Conservation (phyloP, 2,888 invertebrate genomes). For the Lithodes maja region DNA sequence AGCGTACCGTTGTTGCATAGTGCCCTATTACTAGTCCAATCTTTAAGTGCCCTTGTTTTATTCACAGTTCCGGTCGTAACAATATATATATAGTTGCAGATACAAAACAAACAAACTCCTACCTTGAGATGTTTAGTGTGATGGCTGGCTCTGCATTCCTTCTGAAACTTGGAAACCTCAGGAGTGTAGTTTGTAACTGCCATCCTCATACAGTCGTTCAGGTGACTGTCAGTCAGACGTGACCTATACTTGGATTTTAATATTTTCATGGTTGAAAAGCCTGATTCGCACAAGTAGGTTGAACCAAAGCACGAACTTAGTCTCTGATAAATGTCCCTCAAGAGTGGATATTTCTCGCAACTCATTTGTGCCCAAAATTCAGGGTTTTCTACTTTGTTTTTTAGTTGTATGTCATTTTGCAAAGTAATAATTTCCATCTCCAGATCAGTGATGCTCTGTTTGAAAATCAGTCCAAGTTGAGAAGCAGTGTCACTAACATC, state of each 20-base stretch:
- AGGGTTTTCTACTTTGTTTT: background rate
- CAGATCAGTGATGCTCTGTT: too few species aligned
- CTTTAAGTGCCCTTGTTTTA: too few species aligned
- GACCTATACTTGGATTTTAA: slow-evolving; percentile 40
- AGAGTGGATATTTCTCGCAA: slow-evolving; percentile 19
- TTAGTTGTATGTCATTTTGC: slow-evolving; percentile 5
- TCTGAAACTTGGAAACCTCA: slow-evolving; percentile 37
- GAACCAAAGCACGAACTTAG: slow-evolving; percentile 37
- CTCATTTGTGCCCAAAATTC: slow-evolving; percentile 2
- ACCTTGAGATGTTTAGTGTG: slow-evolving; percentile 10
- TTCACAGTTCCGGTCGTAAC: too few species aligned
- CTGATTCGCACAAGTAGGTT: slow-evolving; percentile 25
- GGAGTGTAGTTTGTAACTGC: slow-evolving; percentile 42
- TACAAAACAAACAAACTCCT: too few species aligned
- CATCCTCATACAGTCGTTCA: slow-evolving; percentile 44
- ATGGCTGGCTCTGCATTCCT: slow-evolving; percentile 24
- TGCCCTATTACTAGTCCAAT: too few species aligned
- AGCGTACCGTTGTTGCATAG: too few species aligned
- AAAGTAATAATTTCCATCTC: too few species aligned
- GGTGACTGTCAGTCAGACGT: slow-evolving; percentile 42
- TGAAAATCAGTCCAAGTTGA: too few species aligned
- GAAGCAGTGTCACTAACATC: too few species aligned
- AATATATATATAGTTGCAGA: too few species aligned
- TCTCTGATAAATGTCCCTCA: slow-evolving; percentile 30
- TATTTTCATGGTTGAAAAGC: slow-evolving; percentile 14